These are phyloP conservation scores for Watsonalla cultraria DNA, from an alignment of 2,888 invertebrate species.

Conservation along the genomic window DNA sequence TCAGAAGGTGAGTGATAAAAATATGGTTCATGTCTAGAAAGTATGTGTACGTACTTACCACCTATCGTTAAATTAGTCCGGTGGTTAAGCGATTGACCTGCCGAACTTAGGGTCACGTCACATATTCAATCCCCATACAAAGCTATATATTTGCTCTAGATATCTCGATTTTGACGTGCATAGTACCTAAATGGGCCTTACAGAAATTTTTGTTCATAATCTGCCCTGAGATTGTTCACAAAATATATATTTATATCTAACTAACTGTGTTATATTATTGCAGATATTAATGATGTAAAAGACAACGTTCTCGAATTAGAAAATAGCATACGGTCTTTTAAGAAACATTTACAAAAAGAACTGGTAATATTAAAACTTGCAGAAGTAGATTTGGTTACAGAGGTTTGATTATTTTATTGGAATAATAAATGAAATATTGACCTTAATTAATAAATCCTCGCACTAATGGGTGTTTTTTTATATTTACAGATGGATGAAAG, in stretches of 20 bases:
- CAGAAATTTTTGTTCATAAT: too few species aligned
- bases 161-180: too few species aligned
- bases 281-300: constrained; percentile 60
- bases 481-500: constrained; percentile 28
- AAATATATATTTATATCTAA: too few species aligned
- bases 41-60: too few species aligned
- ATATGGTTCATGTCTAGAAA: background rate
- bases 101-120: too few species aligned
- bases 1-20: constrained; percentile 34
- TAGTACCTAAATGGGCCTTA: too few species aligned
- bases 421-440: background rate
- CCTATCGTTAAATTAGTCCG: too few species aligned
- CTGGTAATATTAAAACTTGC: constrained; percentile 25
- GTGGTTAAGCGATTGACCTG: too few species aligned
- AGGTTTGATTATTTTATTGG: constrained; percentile 25
- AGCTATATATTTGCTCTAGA: too few species aligned
- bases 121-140: too few species aligned
- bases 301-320: constrained; percentile 51
- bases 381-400: constrained; percentile 33
- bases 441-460: too few species aligned
- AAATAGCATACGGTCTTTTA: constrained; percentile 40
- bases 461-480: background rate
- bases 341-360: constrained; percentile 40
- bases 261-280: constrained; percentile 10
- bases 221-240: too few species aligned